A percentile compares a stretch with the other conserved stretches of the same genome.
Evolutionary conservation across 2,888 invertebrate species (phyloP).

Genomic region (Eupithecia pulchellata): DNA sequence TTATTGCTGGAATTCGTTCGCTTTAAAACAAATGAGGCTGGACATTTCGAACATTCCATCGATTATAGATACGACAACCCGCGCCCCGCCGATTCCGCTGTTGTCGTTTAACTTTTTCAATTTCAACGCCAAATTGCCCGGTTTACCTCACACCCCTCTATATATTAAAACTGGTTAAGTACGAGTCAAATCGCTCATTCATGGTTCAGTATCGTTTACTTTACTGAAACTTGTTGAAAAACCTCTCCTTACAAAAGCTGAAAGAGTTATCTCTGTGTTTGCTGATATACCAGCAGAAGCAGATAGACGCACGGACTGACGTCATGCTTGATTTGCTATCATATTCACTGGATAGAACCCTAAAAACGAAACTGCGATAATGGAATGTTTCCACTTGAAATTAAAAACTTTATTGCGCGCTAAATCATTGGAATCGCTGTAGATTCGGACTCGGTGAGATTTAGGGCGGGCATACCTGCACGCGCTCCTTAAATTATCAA

Average conservation of each 20-base stretch:
- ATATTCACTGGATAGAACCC: neutral
- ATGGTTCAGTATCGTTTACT: neutral
- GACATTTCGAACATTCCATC: conserved; percentile 4
- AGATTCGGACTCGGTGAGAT: conserved; percentile 56
- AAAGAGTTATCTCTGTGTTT: neutral
- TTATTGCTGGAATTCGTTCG: neutral
- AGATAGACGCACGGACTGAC: neutral
- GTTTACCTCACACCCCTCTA: conserved; percentile 57
- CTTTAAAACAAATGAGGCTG: neutral
- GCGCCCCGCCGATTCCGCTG: conserved; percentile 35
- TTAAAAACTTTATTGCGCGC: conserved; percentile 69
- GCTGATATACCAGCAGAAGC: neutral
- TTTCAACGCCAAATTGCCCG: conserved; percentile 66
- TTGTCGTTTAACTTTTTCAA: conserved; percentile 72
- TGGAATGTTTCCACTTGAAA: conserved; percentile 67
- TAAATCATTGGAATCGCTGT: conserved; percentile 60
- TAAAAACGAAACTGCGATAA: conserved; percentile 65
- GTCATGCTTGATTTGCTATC: neutral
- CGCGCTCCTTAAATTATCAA: conserved; percentile 59
- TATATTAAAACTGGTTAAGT: conserved; percentile 51
- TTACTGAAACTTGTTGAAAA: neutral
- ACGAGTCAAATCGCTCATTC: neutral
- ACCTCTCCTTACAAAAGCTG: neutral
- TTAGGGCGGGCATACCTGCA: conserved; percentile 55
- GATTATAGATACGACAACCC: neutral